Evolutionary conservation across 2,113 vertebrate genomes (phyloP), one percentile per base, ranked within the genome.

Genomic region (Irena cyanogastra): DNA sequence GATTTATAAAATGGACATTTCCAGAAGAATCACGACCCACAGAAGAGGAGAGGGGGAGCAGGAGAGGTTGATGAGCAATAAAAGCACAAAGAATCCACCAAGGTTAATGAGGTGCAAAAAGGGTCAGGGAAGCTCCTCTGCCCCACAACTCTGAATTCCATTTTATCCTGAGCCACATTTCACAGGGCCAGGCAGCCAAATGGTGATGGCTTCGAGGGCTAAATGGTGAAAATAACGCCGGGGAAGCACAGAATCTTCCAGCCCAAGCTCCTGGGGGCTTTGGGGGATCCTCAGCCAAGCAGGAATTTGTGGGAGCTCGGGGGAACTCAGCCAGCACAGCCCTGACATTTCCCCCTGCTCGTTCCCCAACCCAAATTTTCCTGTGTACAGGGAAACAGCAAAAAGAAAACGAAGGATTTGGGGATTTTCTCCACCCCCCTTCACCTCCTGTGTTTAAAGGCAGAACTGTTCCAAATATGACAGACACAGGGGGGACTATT

Each of bases 1-100:
- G 91, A 95, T 94, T 96, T 93, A 93, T 87, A 93, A 94, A 95
- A 93, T 30, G 93, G 96, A 80, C 89, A 50, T 90, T 87, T 93
- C 0, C 0, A 57, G 83, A 89, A 79, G 83, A 96, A 84, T 80
- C 77, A 49, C 1, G 1, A 52, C 70, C 53, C 52, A 20, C 24
- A 6, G 74, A 80, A 41, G 70, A 83, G 33, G 65, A 59, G 63
- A 71, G 27, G 63, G 50, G 16, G 22, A 60, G 14, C 15, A 44
- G 65, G 59, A 54, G 41, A 20, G 30, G 71, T 79, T 94, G 78
- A 63, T 8, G 68, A 89, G 87, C 79, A 65, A 23, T 72, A 59
- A 90, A 83, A 89, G 0, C 60, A 45, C 41, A 16, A 35, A 64
- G 70, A 81, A 28, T 42, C 47, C 39, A 10, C 2, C 27, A 21